A percentile compares a stretch with the other conserved stretches of the same genome.
These are phyloP conservation scores for Forficula auricularia DNA, from an alignment of 1,140 invertebrate genomes.

Conservation along the genomic window DNA sequence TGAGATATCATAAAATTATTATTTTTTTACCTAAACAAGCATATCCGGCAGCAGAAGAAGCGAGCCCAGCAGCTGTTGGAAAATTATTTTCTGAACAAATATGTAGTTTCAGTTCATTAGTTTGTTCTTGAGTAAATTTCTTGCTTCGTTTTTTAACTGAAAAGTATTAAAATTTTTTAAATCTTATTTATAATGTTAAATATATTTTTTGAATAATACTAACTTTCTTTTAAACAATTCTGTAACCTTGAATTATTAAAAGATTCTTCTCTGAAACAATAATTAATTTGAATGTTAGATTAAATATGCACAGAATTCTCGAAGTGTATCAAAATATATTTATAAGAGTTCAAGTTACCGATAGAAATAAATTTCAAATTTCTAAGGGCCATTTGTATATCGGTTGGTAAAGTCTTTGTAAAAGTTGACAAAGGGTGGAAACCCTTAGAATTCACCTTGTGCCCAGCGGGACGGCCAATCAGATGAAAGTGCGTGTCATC, in stretches of 20 bases:
- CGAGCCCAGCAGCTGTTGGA: slow-evolving; percentile 92
- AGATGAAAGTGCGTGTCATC: too few relatives aligned
- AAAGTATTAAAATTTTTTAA: neutral
- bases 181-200: neutral
- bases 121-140: neutral
- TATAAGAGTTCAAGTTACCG: too few relatives aligned
- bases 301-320: too few relatives aligned
- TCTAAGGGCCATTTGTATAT: too few relatives aligned
- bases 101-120: slow-evolving; percentile 30
- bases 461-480: too few relatives aligned
- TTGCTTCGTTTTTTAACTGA: neutral
- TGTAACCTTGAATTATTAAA: slow-evolving; percentile 53
- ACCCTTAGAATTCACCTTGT: too few relatives aligned
- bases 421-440: too few relatives aligned
- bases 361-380: too few relatives aligned
- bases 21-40: slow-evolving; percentile 52
- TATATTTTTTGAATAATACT: slow-evolving; percentile 18
- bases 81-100: slow-evolving; percentile 96
- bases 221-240: slow-evolving; percentile 63
- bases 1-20: too few relatives aligned
- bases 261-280: slow-evolving; percentile 43
- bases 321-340: too few relatives aligned
- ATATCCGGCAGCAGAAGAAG: slow-evolving; percentile 95
- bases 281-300: slow-evolving; percentile 1
- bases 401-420: too few relatives aligned